Conservation (phyloP, 2,113 vertebrate species). For the Drymodes brunneopygia region DNA sequence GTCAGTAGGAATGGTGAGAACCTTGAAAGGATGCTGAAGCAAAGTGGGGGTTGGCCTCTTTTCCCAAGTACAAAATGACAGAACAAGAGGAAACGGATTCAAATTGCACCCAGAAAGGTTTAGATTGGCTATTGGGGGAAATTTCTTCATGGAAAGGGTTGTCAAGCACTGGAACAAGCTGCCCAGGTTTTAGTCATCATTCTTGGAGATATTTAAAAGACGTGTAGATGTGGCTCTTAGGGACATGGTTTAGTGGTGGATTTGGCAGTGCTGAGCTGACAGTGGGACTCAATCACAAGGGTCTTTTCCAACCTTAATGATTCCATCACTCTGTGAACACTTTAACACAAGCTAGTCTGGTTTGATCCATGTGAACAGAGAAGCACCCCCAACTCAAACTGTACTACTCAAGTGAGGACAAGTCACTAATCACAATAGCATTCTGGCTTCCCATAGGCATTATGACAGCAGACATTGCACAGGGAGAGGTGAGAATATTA, state of each 20-base stretch:
- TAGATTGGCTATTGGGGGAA: not conserved
- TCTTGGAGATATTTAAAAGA: not conserved
- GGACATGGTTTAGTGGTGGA: not conserved
- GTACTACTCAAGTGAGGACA: not conserved
- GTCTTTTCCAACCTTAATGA: not conserved
- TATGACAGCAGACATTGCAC: not conserved
- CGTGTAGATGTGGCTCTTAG: not conserved
- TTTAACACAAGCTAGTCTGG: not conserved
- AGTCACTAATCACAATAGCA: not conserved
- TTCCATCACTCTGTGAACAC: not conserved
- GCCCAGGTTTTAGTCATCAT: not conserved
- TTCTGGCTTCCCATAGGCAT: not conserved
- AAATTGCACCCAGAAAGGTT: not conserved
- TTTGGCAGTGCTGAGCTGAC: not conserved
- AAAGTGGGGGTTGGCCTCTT: rapidly evolving
- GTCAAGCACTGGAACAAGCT: not conserved
- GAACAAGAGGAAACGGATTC: not conserved
- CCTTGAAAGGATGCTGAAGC: not conserved
- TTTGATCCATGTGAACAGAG: not conserved
- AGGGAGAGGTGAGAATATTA: not conserved
- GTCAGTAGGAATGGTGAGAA: rapidly evolving
- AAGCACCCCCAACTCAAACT: not conserved
- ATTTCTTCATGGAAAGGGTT: not conserved
- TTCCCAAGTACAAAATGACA: not conserved
- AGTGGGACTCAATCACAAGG: not conserved